phyloP scores from a whole-genome alignment of 2,797 vertebrate genomes.

The Pogoniulus pusillus region DNA sequence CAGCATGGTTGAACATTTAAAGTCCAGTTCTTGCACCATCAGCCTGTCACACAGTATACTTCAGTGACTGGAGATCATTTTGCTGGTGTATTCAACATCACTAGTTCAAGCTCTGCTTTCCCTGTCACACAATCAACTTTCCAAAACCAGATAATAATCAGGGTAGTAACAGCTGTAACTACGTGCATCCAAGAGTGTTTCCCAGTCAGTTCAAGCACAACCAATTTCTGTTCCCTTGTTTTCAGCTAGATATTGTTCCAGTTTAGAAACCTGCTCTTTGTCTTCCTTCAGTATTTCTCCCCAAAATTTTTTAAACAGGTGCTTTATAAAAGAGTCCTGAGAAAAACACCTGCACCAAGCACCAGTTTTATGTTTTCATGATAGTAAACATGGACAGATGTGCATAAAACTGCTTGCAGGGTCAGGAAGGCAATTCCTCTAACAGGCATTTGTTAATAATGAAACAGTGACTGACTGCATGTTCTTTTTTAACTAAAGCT shows the following conservation, averaged over 20 bases:
- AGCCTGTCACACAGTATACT: not conserved
- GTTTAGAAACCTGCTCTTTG: not conserved
- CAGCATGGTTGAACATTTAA: not conserved
- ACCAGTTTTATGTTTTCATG: not conserved
- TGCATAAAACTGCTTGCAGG: not conserved
- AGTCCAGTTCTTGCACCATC: not conserved
- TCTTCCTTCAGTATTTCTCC: not conserved
- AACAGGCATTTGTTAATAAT: constrained; percentile 3
- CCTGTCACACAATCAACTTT: not conserved
- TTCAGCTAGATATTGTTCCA: not conserved
- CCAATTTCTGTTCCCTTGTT: not conserved
- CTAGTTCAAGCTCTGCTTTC: not conserved
- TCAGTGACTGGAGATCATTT: not conserved
- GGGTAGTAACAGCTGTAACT: not conserved
- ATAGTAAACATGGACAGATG: not conserved
- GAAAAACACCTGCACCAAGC: not conserved
- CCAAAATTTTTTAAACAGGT: not conserved
- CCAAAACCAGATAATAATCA: not conserved
- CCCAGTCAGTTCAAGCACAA: not conserved
- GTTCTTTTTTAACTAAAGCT: not conserved
- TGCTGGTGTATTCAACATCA: not conserved
- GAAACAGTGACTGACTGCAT: not conserved
- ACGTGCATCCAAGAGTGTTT: not conserved
- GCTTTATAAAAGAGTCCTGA: not conserved
- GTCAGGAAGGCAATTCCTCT: not conserved